Evolutionary conservation across 2,113 vertebrate genomes (phyloP).

Genomic region (Marmota flaviventris): DNA sequence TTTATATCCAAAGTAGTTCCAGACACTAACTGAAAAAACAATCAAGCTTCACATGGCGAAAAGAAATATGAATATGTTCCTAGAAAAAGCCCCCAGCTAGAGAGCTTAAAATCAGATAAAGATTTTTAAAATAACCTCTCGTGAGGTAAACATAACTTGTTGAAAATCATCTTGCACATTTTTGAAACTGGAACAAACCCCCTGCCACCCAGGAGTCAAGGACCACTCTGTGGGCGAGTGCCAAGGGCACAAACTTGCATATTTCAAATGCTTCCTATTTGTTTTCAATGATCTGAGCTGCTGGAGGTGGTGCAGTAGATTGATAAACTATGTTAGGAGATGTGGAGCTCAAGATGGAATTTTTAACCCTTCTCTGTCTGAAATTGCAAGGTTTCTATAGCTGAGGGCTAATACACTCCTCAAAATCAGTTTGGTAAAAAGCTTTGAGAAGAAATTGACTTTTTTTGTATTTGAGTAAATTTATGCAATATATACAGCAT

Average conservation of each 20-base stretch:
- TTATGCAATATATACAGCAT: too few relatives aligned
- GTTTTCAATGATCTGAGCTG: not conserved
- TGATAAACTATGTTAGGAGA: not conserved
- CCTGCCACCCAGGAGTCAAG: not conserved
- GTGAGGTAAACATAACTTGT: not conserved
- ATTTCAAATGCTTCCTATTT: not conserved
- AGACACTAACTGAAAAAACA: slow-evolving; percentile 61
- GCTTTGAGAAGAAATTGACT: not conserved
- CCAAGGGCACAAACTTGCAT: not conserved
- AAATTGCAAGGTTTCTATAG: not conserved
- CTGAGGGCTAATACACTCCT: not conserved
- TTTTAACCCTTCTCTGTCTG: not conserved
- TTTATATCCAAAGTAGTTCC: slow-evolving; percentile 61
- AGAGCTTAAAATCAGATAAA: slow-evolving; percentile 35
- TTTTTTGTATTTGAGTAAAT: not conserved
- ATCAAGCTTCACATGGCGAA: slow-evolving; percentile 27
- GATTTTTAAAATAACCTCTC: slow-evolving; percentile 51
- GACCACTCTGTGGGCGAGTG: not conserved
- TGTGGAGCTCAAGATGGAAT: not conserved
- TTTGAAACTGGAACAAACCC: not conserved
- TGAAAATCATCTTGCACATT: not conserved
- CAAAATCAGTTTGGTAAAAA: not conserved
- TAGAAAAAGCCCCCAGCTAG: slow-evolving; percentile 11
- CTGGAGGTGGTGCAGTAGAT: not conserved
- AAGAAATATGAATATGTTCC: slow-evolving; percentile 9